phyloP scores from a whole-genome alignment of 2,113 vertebrate genomes.

The Oriolus oriolus region DNA sequence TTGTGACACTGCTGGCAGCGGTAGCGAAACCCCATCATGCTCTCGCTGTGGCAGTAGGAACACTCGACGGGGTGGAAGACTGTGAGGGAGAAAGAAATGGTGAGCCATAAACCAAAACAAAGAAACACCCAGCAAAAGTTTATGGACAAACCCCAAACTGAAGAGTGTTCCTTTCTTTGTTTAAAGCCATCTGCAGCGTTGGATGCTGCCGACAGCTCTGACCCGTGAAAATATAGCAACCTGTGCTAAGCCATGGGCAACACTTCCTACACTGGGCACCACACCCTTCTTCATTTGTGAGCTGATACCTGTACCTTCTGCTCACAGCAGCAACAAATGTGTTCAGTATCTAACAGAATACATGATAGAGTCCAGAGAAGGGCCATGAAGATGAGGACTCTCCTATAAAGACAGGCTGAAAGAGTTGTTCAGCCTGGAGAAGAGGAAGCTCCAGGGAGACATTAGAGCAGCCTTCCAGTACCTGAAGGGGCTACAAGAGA shows the following conservation, averaged over 20 bases:
- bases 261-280: neutral
- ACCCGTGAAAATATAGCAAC: neutral
- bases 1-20: conserved; percentile 99
- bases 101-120: neutral
- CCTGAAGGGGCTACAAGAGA: neutral
- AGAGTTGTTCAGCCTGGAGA: neutral
- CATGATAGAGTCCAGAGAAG: neutral
- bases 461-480: neutral
- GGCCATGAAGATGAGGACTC: neutral
- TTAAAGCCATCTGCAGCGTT: neutral
- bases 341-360: neutral
- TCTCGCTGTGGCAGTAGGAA: conserved; percentile 97
- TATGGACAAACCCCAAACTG: neutral
- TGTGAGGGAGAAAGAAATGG: conserved; percentile 49
- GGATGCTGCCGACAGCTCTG: neutral
- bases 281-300: neutral
- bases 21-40: conserved; percentile 99
- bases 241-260: neutral
- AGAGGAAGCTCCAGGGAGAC: neutral
- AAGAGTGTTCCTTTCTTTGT: neutral
- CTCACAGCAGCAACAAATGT: neutral
- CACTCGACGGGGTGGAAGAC: conserved; percentile 99
- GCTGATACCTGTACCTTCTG: neutral
- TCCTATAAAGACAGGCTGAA: neutral
- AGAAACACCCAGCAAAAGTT: neutral